Percentiles rank a stretch among this genome's conserved stretches.
phyloP scores from a whole-genome alignment of 2,797 vertebrate species.

The Hippocampus kuda region DNA sequence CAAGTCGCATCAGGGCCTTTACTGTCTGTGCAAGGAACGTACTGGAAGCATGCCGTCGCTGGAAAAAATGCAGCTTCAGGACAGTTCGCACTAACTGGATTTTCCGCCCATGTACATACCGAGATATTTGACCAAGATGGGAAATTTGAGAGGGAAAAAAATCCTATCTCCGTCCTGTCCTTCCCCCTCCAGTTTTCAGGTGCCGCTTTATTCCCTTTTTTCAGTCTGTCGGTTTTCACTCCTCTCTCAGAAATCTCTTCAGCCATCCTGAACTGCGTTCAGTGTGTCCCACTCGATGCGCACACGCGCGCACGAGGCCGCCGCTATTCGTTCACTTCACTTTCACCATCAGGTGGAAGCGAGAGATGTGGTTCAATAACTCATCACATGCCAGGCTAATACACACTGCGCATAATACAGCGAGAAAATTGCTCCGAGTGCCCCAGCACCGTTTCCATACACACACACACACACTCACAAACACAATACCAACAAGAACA shows the following conservation, averaged over 20 bases:
- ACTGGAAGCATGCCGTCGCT: not conserved
- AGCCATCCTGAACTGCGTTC: not conserved
- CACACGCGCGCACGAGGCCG: not conserved
- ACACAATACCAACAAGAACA: slow-evolving; percentile 13
- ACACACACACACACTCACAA: not conserved
- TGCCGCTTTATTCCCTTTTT: not conserved
- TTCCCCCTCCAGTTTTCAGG: not conserved
- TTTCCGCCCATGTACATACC: not conserved
- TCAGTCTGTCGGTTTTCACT: not conserved
- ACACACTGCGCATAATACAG: slow-evolving; percentile 39
- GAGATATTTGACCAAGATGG: not conserved
- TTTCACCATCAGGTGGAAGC: slow-evolving; percentile 27
- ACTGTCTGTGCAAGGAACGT: not conserved
- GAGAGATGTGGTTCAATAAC: slow-evolving; percentile 49
- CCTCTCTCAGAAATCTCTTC: not conserved
- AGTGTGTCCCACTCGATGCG: not conserved
- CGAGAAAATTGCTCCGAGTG: slow-evolving; percentile 49
- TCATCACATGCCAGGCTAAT: slow-evolving; percentile 36
- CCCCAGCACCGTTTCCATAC: slow-evolving; percentile 2
- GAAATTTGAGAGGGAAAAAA: not conserved
- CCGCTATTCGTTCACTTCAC: not conserved
- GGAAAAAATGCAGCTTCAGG: not conserved
- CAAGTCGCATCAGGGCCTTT: not conserved
- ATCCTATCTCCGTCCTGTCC: not conserved
- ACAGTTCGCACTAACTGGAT: not conserved